phyloP scores from a whole-genome alignment of 2,113 vertebrate species.

The Cheirogaleus medius region DNA sequence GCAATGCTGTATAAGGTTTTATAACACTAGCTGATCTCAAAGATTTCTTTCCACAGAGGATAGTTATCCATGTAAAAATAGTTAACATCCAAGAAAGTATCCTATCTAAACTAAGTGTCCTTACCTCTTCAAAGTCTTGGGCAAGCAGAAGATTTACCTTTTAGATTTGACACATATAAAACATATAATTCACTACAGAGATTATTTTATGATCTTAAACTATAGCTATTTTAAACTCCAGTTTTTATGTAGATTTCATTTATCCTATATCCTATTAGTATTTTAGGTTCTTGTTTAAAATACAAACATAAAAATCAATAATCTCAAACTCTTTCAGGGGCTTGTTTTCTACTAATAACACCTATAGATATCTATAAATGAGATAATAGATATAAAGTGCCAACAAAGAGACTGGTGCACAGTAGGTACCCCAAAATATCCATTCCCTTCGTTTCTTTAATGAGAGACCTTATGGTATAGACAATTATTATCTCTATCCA shows the following conservation, averaged over 20 bases:
- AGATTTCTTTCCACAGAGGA: background rate
- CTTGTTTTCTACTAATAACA: background rate
- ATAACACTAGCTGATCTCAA: background rate
- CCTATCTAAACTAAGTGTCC: background rate
- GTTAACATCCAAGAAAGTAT: background rate
- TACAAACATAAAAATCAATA: background rate
- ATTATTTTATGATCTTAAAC: background rate
- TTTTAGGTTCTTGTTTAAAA: conserved; percentile 33
- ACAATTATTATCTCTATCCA: background rate
- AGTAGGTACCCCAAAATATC: background rate
- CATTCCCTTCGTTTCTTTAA: background rate
- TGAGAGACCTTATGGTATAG: background rate
- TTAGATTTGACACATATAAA: background rate
- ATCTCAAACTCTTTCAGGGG: background rate
- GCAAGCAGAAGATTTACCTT: background rate
- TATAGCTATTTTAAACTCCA: background rate
- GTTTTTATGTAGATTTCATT: background rate
- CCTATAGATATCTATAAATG: background rate
- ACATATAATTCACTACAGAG: background rate
- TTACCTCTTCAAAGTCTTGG: background rate
- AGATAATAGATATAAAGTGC: background rate
- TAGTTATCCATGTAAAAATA: background rate
- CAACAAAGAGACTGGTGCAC: background rate
- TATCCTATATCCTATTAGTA: background rate
- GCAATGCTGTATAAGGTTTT: background rate